A percentile compares a stretch with the other conserved stretches of the same genome.
Evolutionary conservation across 2,797 vertebrate species (phyloP).

Genomic region (Takifugu rubripes): DNA sequence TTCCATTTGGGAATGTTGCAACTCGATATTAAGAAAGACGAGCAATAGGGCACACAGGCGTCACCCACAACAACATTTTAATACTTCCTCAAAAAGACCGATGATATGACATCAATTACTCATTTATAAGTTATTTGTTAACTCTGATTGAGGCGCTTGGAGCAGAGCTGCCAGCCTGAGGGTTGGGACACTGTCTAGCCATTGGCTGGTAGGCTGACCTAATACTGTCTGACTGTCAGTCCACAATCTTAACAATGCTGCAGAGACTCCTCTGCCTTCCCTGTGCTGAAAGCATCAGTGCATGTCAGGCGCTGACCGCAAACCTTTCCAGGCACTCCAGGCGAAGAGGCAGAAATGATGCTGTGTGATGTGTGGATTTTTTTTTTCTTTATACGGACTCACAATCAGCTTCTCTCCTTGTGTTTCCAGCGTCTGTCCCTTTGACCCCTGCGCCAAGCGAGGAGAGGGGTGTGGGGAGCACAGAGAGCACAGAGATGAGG

Average conservation of each 20-base stretch:
- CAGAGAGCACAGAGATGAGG: slow-evolving; percentile 6
- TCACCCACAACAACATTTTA: slow-evolving; percentile 9
- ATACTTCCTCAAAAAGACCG: slow-evolving; percentile 25
- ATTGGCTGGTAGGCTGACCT: slow-evolving; percentile 37
- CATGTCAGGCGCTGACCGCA: slow-evolving; percentile 53
- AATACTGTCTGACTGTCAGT: slow-evolving; percentile 55
- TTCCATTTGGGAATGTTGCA: slow-evolving; percentile 30
- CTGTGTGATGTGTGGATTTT: slow-evolving; percentile 19
- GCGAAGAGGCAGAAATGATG: slow-evolving; percentile 28
- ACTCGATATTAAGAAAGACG: slow-evolving; percentile 6
- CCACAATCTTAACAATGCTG: slow-evolving; percentile 40
- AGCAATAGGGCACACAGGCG: slow-evolving; percentile 12
- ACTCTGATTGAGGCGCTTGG: slow-evolving; percentile 13
- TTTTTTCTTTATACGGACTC: slow-evolving; percentile 14
- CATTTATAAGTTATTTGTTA: slow-evolving; percentile 5
- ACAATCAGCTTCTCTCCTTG: too few relatives aligned
- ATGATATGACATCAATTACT: slow-evolving; percentile 2
- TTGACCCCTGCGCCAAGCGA: slow-evolving; percentile 38
- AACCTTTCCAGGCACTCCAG: slow-evolving; percentile 38
- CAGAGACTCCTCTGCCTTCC: slow-evolving; percentile 44
- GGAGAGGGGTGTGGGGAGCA: slow-evolving; percentile 13
- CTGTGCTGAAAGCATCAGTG: slow-evolving; percentile 23
- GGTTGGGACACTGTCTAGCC: slow-evolving; percentile 48
- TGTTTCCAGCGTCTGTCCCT: slow-evolving; percentile 23
- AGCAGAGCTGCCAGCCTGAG: slow-evolving; percentile 33